Base-by-base conservation (phyloP, 1,140 invertebrate species). In the Tetramorium simillimum region DNA sequence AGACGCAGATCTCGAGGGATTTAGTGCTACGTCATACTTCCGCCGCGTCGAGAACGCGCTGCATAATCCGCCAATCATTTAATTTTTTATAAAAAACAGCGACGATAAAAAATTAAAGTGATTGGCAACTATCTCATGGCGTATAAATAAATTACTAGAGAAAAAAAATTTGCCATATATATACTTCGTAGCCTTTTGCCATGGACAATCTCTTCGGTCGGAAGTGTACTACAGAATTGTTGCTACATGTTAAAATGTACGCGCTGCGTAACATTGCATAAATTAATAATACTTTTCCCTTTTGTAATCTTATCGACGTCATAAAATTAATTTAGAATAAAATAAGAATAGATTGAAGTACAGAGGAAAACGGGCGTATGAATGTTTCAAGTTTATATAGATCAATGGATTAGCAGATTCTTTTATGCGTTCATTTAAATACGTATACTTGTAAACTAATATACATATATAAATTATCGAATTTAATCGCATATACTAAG, bases 231-330 rank as follows among this genome's bases (percentile, higher is more conserved):
- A 82, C 65, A 58, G 40, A 40, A 62, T 69, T 53, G 62, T 58
- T 65, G 76, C 77, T 88, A 91, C 65, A 43, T 24, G 24, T 72
- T 40, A 89, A 49, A 89, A 78, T 62, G 80, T 91, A 91, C 89
- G 81, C 81, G 56, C 88, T 75, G 65, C 85, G 72, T 86, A 91
- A 40, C 78, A 58, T 89, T 75, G 40, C 43, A 91, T 92, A 94
- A 92, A 90, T 92, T 93, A 91, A 92, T 93, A 95, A 95, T 95
- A 95, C 94, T 95, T 94, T 90, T 73, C 60, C 80, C 84, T 77
- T 51, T 28, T 90, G 62, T 88, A 81, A 88, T 86, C 88, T 91
- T 89, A 89, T 90, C 81, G 81, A 91, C 62, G 70, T 89, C 87
- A 69, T 81, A 60, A 77, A 62, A 77, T 89, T 92, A 86, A 53